Base-by-base conservation (phyloP, 1,140 invertebrate species). In the Maniola jurtina region DNA sequence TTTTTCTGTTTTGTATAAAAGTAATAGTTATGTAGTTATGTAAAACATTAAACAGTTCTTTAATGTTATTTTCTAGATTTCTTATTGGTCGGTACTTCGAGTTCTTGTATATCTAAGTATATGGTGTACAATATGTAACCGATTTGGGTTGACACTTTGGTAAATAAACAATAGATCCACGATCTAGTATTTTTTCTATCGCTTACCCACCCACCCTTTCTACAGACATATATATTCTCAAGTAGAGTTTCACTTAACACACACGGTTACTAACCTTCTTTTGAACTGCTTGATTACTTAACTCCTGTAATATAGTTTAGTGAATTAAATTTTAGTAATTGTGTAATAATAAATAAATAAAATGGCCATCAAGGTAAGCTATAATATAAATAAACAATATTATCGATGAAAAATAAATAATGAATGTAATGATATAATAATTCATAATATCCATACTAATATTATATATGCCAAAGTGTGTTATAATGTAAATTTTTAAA, bases 361-460 rank as follows among this genome's bases (percentile, higher is more conserved):
- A 68, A 83, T 86, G 84, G 68, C 75, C n/a, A 65, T 80, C 47
- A 83, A 86, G 83, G 83, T 86, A 65, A 79, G 72, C 48, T 67
- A 5, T 52, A 47, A 58, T 38, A 14, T 34, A 55, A 15, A 15
- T 61, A 50, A 47, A 15, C 6, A 33, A 13, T 36, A 16, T 9
- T 0, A 14, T 9, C 11, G 11, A 62, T 15, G n/a, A 11, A 54
- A 9, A 9, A 60, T 33, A 60, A 60, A 13, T 7, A 47, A 47
- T n/a, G n/a, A n/a, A n/a, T n/a, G n/a, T 25, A 25, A 25, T 25
- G 25, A 25, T 4, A 25, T 25, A 25, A 25, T 25, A 25, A 25
- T 25, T 25, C 25, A 25, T 25, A 25, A 1, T 25, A 1, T 25
- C 25, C 25, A 25, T 25, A 25, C 25, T 25, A 2, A 25, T 25